Evolutionary conservation across 1,140 invertebrate genomes (phyloP).

Genomic region (Bursaphelenchus mucronatus): DNA sequence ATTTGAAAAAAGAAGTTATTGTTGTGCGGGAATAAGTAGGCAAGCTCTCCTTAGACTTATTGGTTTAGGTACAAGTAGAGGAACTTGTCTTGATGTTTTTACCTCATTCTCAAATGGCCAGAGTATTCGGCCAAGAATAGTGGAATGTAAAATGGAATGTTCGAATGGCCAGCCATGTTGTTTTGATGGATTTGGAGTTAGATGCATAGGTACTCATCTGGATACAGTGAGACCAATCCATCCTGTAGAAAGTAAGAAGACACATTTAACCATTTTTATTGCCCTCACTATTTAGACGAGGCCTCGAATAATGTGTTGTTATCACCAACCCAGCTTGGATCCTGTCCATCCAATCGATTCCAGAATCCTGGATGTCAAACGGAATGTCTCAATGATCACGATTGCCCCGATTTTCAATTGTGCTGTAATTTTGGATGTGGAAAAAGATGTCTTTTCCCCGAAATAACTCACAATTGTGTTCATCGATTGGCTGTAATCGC

Average conservation of each 20-base stretch:
- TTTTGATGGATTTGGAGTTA: conserved; percentile 48
- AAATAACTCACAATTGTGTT: conserved; percentile 31
- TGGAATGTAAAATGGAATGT: conserved; percentile 34
- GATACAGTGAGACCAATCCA: too few relatives aligned
- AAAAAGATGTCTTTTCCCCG: conserved; percentile 32
- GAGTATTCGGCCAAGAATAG: neutral
- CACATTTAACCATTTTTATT: too few relatives aligned
- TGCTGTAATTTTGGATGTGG: conserved; percentile 47
- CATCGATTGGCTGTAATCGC: conserved; percentile 35
- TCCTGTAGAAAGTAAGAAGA: too few relatives aligned
- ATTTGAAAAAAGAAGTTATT: conserved; percentile 39
- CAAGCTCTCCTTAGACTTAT: neutral
- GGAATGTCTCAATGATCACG: conserved; percentile 35
- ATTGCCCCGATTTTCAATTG: conserved; percentile 32
- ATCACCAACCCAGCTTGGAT: neutral
- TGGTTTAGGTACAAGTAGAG: neutral
- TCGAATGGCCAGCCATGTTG: conserved; percentile 38
- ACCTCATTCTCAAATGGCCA: too few relatives aligned
- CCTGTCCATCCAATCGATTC: conserved; percentile 32
- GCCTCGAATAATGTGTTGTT: neutral
- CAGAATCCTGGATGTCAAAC: conserved; percentile 43
- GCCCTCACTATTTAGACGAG: too few relatives aligned
- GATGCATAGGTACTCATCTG: too few relatives aligned
- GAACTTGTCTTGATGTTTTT: too few relatives aligned
- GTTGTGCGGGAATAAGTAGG: conserved; percentile 43